Base-by-base conservation (phyloP, 2,113 vertebrate species). In the Thamnophis sirtalis region DNA sequence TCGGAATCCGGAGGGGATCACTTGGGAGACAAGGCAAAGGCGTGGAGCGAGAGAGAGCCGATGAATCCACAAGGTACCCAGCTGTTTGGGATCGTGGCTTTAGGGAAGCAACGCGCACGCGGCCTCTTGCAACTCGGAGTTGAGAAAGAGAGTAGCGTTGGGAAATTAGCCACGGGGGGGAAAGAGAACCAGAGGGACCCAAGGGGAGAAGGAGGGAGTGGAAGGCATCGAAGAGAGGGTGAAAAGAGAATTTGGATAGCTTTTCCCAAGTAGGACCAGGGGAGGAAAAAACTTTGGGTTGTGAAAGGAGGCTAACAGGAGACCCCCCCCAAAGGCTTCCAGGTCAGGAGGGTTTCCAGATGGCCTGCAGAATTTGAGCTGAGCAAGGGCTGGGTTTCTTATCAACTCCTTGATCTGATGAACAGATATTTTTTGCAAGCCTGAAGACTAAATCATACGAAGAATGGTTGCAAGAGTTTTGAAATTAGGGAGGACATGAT, bases 51-150 rank as follows among this genome's bases (percentile, higher is more conserved):
- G n/a, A 17, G n/a, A n/a, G n/a, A n/a, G 48, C n/a, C 7, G 4
- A 92, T 89, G 91, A 89, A 92, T 26, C 73, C 91, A 43, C 91
- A 92, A 92, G 91, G 91, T 92, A 92, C 22, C 22, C 33, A 6
- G 28, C 9, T 9, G 4, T n/a, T 92, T 2, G 11, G 63, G 38
- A 6, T 73, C 1, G 4, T 49, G 21, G 15, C 50, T 73, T 9
- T n/a, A 15, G 24, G 9, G 4, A 19, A 54, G 50, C 33, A 54
- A 28, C 5, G 3, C n/a, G n/a, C n/a, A 11, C 5, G 60, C 1
- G 21, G 8, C 1, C 54, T 38, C 19, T 86, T 84, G 51, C 48
- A 51, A 49, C 28, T 80, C 0, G 1, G 43, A 49, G 48, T 26
- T 21, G 22, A 68, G n/a, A 21, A n/a, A 85, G 48, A 43, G 54